These are phyloP conservation scores for Triplophysa rosa DNA, from an alignment of 2,113 vertebrate genomes.

Conservation along the genomic window DNA sequence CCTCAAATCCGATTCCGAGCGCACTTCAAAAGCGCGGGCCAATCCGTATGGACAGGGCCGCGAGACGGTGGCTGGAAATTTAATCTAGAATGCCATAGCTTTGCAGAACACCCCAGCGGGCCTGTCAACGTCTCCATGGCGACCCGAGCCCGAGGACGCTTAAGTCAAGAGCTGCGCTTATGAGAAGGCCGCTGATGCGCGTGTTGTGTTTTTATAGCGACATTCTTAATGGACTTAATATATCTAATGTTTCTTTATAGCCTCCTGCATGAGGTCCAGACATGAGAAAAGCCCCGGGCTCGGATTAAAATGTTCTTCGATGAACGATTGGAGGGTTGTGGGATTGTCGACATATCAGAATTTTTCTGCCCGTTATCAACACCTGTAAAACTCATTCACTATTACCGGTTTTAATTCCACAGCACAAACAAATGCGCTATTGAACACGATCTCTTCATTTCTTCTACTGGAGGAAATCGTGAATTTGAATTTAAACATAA, in stretches of 20 bases:
- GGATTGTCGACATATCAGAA: background rate
- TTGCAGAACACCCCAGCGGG: slow-evolving; percentile 68
- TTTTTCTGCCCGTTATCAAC: background rate
- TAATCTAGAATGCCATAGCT: slow-evolving; percentile 76
- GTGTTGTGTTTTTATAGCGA: slow-evolving; percentile 44
- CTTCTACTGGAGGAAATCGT: too few relatives aligned
- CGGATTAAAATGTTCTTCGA: too few relatives aligned
- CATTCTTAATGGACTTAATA: slow-evolving; percentile 22
- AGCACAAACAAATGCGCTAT: too few relatives aligned
- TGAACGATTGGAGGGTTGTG: background rate
- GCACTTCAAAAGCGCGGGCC: slow-evolving; percentile 76
- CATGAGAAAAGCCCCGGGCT: background rate
- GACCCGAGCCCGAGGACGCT: slow-evolving; percentile 64
- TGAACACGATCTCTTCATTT: too few relatives aligned
- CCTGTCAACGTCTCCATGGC: slow-evolving; percentile 76
- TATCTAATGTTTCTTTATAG: slow-evolving; percentile 9
- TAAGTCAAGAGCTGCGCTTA: slow-evolving; percentile 67
- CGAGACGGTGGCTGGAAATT: slow-evolving; percentile 69
- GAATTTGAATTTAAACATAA: too few relatives aligned
- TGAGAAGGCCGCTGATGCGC: slow-evolving; percentile 35
- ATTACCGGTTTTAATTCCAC: background rate
- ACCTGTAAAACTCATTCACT: background rate
- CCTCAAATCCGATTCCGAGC: slow-evolving; percentile 73
- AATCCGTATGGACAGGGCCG: slow-evolving; percentile 79
- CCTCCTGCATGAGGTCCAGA: background rate